Evolutionary conservation across 2,888 invertebrate genomes (phyloP), one percentile per base, ranked within the genome.

Genomic region (Acrobasis repandana): DNA sequence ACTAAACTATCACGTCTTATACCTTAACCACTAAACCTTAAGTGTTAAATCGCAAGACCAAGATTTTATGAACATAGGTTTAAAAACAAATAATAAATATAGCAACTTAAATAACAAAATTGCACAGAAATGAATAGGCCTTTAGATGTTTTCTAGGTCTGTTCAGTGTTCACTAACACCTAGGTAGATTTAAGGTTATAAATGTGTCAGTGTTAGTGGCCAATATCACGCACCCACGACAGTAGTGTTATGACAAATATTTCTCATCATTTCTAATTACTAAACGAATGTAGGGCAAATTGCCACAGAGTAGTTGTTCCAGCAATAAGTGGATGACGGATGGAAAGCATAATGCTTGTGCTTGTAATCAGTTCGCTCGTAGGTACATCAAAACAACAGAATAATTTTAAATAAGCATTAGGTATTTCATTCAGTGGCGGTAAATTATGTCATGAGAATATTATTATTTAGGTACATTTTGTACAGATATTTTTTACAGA

Each of bases 231-330:
- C 51, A n/a, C 51, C 33, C 34, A 51, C 51, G 20, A 28, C 28
- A 36, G 38, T 38, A 20, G n/a, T 54, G 38, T 38, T 54, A 54
- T 54, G 54, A 54, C 34, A 54, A 43, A 54, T 54, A 54, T 34
- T 18, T 2, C 52, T 15, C 38, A 54, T 54, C 52, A 54, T 38
- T 54, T 54, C 38, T 54, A 54, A 54, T 54, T 54, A 38, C 38
- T 38, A 38, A 20, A 38, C 18, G 36, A 36, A 54, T 54, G 52
- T 54, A 54, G 54, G 54, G 54, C 54, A 54, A 38, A 54, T 38
- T 54, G 54, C 54, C 54, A 54, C 14, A 43, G 14, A 33, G 38
- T 54, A 14, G 38, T 54, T 38, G 8, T 38, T 16, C 10, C 54
- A 38, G 54, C 1, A 34, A 10, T 54, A 54, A 54, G 38, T 54